Conservation (phyloP, 1,140 invertebrate species). For the Eumaeus atala region DNA sequence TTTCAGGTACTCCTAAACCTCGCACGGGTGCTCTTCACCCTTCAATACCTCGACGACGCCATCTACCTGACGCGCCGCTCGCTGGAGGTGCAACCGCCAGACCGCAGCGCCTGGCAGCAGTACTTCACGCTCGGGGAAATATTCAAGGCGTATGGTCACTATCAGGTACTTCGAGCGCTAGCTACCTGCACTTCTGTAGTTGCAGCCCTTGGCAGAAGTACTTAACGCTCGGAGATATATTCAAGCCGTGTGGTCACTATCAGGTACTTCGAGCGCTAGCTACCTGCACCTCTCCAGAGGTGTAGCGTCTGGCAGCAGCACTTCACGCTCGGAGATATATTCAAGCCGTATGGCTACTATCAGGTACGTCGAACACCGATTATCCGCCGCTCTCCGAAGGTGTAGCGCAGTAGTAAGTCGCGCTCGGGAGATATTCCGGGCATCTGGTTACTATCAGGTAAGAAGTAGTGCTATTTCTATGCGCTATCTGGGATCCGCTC, state of each 20-base stretch:
- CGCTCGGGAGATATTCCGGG: conserved; percentile 89
- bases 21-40: conserved; percentile 87
- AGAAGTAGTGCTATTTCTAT: too few species aligned
- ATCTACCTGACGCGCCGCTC: conserved; percentile 86
- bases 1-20: conserved; percentile 83
- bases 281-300: conserved; percentile 81
- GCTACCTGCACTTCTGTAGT: conserved; percentile 82
- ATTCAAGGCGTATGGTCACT: conserved; percentile 89
- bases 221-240: conserved; percentile 89
- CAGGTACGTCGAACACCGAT: conserved; percentile 80
- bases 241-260: conserved; percentile 88
- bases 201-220: conserved; percentile 93
- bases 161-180: conserved; percentile 80
- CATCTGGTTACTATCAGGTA: conserved; percentile 87
- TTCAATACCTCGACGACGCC: conserved; percentile 91
- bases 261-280: conserved; percentile 80
- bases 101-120: conserved; percentile 91
- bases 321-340: conserved; percentile 89
- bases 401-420: too few species aligned
- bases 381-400: conserved; percentile 81
- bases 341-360: conserved; percentile 88
- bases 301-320: conserved; percentile 93
- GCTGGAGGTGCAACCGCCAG: conserved; percentile 83
- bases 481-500: too few species aligned
- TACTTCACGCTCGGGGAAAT: conserved; percentile 91